phyloP scores from a whole-genome alignment of 2,797 vertebrate species.

The Lacerta agilis region DNA sequence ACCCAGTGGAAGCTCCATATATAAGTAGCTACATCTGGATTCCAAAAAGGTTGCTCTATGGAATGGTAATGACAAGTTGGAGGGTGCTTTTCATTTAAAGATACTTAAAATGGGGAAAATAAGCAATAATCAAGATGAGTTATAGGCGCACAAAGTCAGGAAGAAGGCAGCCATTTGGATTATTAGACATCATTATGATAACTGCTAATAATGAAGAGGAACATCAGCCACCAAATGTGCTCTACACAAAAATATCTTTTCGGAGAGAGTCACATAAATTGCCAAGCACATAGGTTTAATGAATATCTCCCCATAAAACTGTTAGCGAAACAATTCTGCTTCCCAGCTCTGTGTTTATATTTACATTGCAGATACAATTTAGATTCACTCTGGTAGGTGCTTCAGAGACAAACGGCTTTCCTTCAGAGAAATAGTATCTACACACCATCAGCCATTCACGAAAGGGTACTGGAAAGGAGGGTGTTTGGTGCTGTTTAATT shows the following conservation, averaged over 20 bases:
- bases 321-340: background rate
- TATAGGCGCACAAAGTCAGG: background rate
- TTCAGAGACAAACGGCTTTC: background rate
- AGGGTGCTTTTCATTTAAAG: background rate
- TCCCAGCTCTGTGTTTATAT: background rate
- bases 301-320: slow-evolving; percentile 25
- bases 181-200: slow-evolving; percentile 25
- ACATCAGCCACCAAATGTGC: slow-evolving; percentile 8
- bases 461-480: background rate
- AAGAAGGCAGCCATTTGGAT: background rate
- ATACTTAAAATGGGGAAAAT: background rate
- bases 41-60: background rate
- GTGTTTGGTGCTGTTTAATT: background rate
- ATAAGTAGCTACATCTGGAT: background rate
- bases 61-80: background rate
- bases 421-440: background rate
- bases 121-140: background rate
- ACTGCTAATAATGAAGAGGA: slow-evolving; percentile 20
- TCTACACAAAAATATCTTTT: slow-evolving; percentile 21
- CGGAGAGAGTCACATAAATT: background rate
- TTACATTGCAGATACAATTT: slow-evolving; percentile 9
- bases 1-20: background rate
- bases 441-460: background rate
- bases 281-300: slow-evolving; percentile 18
- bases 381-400: background rate